Base-by-base conservation (phyloP, 2,113 vertebrate genomes). In the Himantopus leucocephalus region DNA sequence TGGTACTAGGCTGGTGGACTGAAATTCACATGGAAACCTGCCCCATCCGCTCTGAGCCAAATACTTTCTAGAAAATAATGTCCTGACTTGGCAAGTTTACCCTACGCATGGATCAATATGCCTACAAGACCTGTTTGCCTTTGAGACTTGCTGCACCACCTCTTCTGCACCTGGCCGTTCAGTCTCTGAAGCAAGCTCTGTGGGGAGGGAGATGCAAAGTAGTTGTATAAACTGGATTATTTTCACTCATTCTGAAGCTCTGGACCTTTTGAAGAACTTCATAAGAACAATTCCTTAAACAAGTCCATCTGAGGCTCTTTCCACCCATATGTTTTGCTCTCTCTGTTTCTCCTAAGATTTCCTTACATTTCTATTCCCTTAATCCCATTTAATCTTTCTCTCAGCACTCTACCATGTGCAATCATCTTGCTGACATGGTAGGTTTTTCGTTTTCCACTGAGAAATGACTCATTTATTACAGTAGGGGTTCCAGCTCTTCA, bases 401-500 rank as follows among this genome's bases (percentile, higher is more conserved):
- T 68, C 75, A 81, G 8, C 84, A 76, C 67, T 95, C 83, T 86
- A 71, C 83, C 94, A 88, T 6, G 45, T 43, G 56, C 43, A 82
- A 35, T 92, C 86, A 85, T 94, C 86, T 94, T 96, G 95, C 89
- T 97, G 95, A 97, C 47, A 45, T 6, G 30, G 71, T 55, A 89
- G 89, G 78, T 90, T 97, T 97, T 96, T 94, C 13, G 41, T 96
- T 96, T 94, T 91, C 91, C 73, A 35, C 74, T 77, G 95, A 93
- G 95, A 97, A 97, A 97, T 96, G 73, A 95, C 91, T 98, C 94
- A 97, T 96, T 97, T 97, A 92, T 92, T 98, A 96, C 94, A 93
- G 93, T 88, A 90, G 94, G 96, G 86, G 81, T 95, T 96, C 95
- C 88, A 81, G 86, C 92, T 94, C 94, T 96, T 97, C 71, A 80